Conservation (phyloP, 1,140 invertebrate genomes). For the Tachypleus tridentatus region DNA sequence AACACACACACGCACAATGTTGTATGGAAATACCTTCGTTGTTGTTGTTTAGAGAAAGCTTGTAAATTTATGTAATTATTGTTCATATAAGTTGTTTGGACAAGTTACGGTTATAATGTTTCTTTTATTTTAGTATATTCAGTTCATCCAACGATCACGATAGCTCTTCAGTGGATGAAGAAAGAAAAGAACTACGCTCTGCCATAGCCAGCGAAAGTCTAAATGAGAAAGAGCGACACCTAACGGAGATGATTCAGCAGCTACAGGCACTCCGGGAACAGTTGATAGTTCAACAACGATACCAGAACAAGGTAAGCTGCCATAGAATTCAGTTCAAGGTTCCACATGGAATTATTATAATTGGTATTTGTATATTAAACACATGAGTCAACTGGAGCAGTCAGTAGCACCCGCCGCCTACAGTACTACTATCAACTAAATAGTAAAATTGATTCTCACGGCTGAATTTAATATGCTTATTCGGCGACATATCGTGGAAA, state of each 20-base stretch:
- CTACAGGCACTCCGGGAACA: constrained; percentile 66
- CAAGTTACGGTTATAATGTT: constrained; percentile 1
- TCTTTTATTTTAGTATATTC: constrained; percentile 2
- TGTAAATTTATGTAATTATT: not conserved
- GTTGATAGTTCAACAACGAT: constrained; percentile 46
- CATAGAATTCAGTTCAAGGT: not conserved
- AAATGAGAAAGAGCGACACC: constrained; percentile 57
- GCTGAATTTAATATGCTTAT: too few species aligned
- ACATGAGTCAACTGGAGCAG: too few species aligned
- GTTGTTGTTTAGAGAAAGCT: constrained; percentile 4
- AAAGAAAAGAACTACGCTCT: constrained; percentile 47
- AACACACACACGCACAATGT: too few species aligned
- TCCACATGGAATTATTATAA: too few species aligned
- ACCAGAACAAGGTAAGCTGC: constrained; percentile 27
- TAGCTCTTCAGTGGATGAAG: not conserved
- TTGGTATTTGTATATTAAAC: too few species aligned
- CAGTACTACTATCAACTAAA: too few species aligned
- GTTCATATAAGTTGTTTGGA: not conserved
- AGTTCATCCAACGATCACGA: not conserved
- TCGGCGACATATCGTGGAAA: too few species aligned
- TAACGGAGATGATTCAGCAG: constrained; percentile 69
- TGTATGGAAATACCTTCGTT: too few species aligned
- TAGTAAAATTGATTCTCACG: too few species aligned
- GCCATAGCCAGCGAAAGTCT: constrained; percentile 52
- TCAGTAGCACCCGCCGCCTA: too few species aligned